Evolutionary conservation across 2,113 vertebrate genomes (phyloP).

Genomic region (Cololabis saira): DNA sequence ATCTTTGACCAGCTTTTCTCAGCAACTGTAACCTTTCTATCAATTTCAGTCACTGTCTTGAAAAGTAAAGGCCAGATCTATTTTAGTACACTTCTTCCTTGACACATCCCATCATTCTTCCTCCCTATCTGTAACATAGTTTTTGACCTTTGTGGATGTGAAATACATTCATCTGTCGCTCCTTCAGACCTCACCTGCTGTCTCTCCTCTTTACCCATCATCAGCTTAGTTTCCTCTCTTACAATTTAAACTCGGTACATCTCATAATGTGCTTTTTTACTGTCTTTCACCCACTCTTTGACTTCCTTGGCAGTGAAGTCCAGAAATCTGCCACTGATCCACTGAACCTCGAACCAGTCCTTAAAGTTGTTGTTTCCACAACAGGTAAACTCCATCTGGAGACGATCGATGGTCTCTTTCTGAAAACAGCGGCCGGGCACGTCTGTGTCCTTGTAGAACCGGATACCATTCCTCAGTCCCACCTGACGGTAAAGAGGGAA

Average conservation of each 20-base stretch:
- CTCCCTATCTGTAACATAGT: constrained; percentile 10
- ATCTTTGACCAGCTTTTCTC: constrained; percentile 42
- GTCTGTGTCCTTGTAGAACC: constrained; percentile 88
- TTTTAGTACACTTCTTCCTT: constrained; percentile 33
- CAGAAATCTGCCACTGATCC: constrained; percentile 87
- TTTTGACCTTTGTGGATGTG: constrained; percentile 40
- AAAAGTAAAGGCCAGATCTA: constrained; percentile 53
- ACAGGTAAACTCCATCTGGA: constrained; percentile 87
- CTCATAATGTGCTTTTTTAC: neutral
- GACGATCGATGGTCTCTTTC: constrained; percentile 86
- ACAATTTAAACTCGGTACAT: neutral
- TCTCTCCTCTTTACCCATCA: neutral
- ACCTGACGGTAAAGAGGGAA: constrained; percentile 63
- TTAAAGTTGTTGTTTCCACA: constrained; percentile 86
- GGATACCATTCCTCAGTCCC: constrained; percentile 84
- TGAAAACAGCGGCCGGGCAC: constrained; percentile 87
- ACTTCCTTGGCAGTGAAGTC: constrained; percentile 85
- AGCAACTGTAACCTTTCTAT: constrained; percentile 29
- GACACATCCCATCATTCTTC: constrained; percentile 14
- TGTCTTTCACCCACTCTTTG: constrained; percentile 83
- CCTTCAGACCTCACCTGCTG: neutral
- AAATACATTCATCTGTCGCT: constrained; percentile 40
- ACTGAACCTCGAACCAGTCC: constrained; percentile 90
- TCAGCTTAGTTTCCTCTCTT: constrained; percentile 6
- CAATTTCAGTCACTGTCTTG: constrained; percentile 14